A percentile compares a stretch with the other conserved stretches of the same genome.
These are phyloP conservation scores for Echinops telfairi DNA, from an alignment of 2,113 vertebrate genomes.

Conservation along the genomic window DNA sequence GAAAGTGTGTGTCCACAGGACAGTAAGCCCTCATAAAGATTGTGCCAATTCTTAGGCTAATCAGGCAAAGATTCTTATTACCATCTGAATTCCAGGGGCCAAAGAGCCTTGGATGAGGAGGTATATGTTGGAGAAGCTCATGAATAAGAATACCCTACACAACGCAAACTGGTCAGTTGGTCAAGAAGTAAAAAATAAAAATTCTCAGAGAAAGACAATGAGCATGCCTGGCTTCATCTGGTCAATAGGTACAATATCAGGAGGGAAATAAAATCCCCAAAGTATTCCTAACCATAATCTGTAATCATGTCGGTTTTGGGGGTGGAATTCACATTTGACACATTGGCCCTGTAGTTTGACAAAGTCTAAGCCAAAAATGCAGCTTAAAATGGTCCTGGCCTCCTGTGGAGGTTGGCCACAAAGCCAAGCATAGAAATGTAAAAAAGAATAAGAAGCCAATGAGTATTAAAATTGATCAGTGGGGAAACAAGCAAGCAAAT, in stretches of 20 bases:
- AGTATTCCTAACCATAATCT: not conserved
- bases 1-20: not conserved
- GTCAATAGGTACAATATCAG: not conserved
- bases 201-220: not conserved
- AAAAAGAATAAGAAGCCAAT: no score
- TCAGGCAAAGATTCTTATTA: not conserved
- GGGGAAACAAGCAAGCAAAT: no score
- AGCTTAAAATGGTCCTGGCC: not conserved
- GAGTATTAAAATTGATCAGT: no score
- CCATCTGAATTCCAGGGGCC: not conserved
- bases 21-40: not conserved
- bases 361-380: not conserved
- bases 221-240: not conserved
- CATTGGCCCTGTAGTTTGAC: not conserved
- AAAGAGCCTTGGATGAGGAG: not conserved
- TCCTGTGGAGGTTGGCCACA: no score
- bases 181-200: not conserved
- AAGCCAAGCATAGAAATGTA: no score
- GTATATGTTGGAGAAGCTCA: not conserved
- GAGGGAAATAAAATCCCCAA: not conserved
- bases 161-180: not conserved
- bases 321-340: constrained; percentile 15
- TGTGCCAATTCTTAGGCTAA: not conserved
- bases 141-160: constrained; percentile 9
- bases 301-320: not conserved